Evolutionary conservation across 2,113 vertebrate genomes (phyloP), one percentile per base, ranked within the genome.

Genomic region (Myotis lucifugus): DNA sequence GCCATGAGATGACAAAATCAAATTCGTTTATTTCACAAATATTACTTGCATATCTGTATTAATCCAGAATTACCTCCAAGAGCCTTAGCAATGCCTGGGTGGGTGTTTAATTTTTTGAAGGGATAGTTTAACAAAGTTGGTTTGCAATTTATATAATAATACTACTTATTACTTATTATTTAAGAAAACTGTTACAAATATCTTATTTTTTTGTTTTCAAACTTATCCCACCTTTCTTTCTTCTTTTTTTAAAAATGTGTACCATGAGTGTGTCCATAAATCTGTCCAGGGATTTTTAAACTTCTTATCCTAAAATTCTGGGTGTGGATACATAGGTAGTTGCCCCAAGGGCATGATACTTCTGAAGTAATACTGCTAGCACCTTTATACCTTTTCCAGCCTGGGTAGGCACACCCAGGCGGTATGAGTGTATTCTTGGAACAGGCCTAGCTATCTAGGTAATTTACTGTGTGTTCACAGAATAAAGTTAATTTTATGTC

Each of bases 401-500:
- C 0, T 0, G 17, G 42, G 90, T 4, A 18, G 95, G 18, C 91
- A 91, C 78, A 74, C 89, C 93, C 82, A 74, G 64, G 61, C 23
- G 4, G 32, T 46, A 7, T 11, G 81, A 81, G 54, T 13, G 2
- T 70, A 34, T 78, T 81, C 52, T 83, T 92, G 73, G 89, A 96
- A 37, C n/a, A 29, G 32, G 40, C 27, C 54, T 59, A 37, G 32
- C 76, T 64, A 1, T 88, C 56, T 32, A 70, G 92, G 67, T 67
- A 90, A 86, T 74, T 89, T 86, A 70, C 37, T 59, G 15, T 67
- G 70, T 78, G 70, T 82, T 85, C 61, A 46, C 40, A 70, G 85
- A 95, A 81, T 66, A 78, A 54, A 94, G 70, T 72, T 78, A 90
- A 72, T 85, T 87, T 92, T 88, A 92, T 74, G 82, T 82, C 37